Base-by-base conservation (phyloP, 2,888 invertebrate species). In the Neuroscelio doddi region DNA sequence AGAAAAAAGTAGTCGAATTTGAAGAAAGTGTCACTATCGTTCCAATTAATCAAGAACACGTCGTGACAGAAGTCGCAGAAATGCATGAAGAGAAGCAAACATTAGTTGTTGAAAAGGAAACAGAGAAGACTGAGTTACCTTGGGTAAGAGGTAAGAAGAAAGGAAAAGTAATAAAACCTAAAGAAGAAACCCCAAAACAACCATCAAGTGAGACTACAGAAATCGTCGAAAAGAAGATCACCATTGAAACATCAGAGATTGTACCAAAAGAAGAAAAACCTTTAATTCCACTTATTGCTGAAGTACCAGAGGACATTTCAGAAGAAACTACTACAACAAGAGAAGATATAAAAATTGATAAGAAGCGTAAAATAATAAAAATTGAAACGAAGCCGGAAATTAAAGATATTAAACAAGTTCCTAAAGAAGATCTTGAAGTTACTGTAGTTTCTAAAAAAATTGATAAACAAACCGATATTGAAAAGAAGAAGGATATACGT, bases 31-130 rank as follows among this genome's bases (percentile, higher is more conserved):
- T 82, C 1, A 81, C 78, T 4, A 61, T 82, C n/a, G 79, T 82
- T 14, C 80, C 81, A 0, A 76, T 82, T 16, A 73, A 80, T 68
- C 80, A 80, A 58, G 80, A 82, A 32, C 73, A 79, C 85, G 69
- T 67, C 9, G 69, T 77, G n/a, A 68, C 72, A 2, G 63, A 75
- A 45, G 63, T 78, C 7, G 64, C 72, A 1, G 79, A 80, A 69
- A 32, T 77, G 1, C 79, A 81, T 50, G 81, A 86, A 62, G 84
- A 85, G 34, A 85, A 85, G 68, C 85, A 86, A 62, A 78, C 82
- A 15, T 58, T 71, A 9, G 30, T 64, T 14, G 17, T 55, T 36
- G 59, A 72, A 45, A 30, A 57, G 57, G 14, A 63, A 9, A 38
- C 49, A 0, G 50, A 66, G 16, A 50, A 53, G 41, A 26, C 16